Percentiles rank a stretch among this genome's conserved stretches.
These are phyloP conservation scores for Lacanobia wlatinum DNA, from an alignment of 2,888 invertebrate species.

Conservation along the genomic window DNA sequence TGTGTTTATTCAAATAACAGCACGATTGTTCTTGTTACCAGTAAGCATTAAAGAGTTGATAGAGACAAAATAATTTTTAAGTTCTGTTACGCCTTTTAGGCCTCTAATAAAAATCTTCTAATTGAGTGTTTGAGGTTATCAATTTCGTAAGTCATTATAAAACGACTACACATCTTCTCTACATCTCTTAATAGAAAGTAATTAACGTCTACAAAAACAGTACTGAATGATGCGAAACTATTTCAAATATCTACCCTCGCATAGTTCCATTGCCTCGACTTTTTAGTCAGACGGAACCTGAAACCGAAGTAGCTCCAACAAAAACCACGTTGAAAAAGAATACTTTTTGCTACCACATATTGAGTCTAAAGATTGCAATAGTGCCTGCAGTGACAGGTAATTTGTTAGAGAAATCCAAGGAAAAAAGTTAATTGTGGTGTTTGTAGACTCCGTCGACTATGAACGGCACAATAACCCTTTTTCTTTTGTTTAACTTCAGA, in stretches of 20 bases:
- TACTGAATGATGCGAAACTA: not conserved
- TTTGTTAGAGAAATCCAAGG: constrained; percentile 52
- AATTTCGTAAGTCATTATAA: not conserved
- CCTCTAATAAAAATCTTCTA: not conserved
- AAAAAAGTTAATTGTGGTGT: constrained; percentile 56
- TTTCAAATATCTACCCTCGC: not conserved
- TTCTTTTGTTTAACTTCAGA: constrained; percentile 56
- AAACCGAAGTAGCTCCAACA: constrained; percentile 29
- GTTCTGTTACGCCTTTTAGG: not conserved
- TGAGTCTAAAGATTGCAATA: constrained; percentile 55
- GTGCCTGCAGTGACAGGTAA: constrained; percentile 59
- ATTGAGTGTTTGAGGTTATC: not conserved
- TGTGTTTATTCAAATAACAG: too few species aligned
- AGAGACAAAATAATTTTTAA: not conserved
- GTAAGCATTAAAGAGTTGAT: not conserved
- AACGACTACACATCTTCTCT: not conserved
- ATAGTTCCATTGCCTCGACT: not conserved
- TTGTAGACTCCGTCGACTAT: constrained; percentile 32
- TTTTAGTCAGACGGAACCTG: constrained; percentile 23
- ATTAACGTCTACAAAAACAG: not conserved
- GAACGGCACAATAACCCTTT: constrained; percentile 46
- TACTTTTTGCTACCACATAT: constrained; percentile 50
- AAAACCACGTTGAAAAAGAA: constrained; percentile 42
- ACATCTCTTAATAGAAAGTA: not conserved
- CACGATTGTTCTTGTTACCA: not conserved